Evolutionary conservation across 2,888 invertebrate genomes (phyloP).

Genomic region (Apamea anceps): DNA sequence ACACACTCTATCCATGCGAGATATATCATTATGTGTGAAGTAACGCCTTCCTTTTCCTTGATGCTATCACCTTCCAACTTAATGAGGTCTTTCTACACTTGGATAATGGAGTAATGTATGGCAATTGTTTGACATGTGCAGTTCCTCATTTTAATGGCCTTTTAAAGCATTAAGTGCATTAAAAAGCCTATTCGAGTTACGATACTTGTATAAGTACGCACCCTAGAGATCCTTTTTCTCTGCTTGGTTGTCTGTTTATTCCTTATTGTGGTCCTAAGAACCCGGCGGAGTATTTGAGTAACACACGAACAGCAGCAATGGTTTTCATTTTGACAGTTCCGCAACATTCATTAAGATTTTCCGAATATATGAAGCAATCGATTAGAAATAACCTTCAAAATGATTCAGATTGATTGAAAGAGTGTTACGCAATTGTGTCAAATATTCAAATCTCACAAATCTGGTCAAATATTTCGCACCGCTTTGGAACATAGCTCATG

Average conservation of each 20-base stretch:
- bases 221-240: not conserved
- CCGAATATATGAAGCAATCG: too few species aligned
- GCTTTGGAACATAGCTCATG: not conserved
- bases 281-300: too few species aligned
- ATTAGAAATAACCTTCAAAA: too few species aligned
- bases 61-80: slow-evolving; percentile 18
- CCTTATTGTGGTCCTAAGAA: not conserved
- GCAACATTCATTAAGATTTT: too few species aligned
- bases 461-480: not conserved
- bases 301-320: too few species aligned
- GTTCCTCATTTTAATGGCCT: not conserved
- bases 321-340: too few species aligned
- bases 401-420: too few species aligned
- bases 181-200: not conserved
- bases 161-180: not conserved
- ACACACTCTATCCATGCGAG: slow-evolving; percentile 10
- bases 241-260: not conserved
- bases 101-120: slow-evolving; percentile 5
- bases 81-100: slow-evolving; percentile 2
- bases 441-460: not conserved
- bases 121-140: not conserved
- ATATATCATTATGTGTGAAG: slow-evolving; percentile 41
- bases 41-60: slow-evolving; percentile 54
- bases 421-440: too few species aligned
- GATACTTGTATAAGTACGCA: not conserved